Conservation (phyloP, 2,888 invertebrate species). For the Sicus ferrugineus region DNA sequence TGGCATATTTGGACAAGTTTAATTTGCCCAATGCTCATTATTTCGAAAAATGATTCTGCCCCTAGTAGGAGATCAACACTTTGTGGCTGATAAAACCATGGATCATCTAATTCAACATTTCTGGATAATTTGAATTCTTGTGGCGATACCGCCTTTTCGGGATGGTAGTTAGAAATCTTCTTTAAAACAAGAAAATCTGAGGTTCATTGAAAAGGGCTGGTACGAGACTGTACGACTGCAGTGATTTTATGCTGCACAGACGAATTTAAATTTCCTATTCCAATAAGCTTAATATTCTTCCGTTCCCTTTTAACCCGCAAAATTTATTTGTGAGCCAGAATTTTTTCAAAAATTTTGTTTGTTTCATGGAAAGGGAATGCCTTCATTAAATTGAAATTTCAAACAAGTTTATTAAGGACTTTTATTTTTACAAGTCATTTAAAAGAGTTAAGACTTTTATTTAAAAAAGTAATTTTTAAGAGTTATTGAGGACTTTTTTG, state of each 20-base stretch:
- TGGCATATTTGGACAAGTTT: slow-evolving; percentile 14
- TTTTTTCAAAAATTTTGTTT: too few species aligned
- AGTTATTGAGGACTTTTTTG: too few species aligned
- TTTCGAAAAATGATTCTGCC: slow-evolving; percentile 21
- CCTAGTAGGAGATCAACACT: slow-evolving; percentile 27
- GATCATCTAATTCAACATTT: slow-evolving; percentile 31
- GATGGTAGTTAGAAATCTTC: slow-evolving; percentile 26
- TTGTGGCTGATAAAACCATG: slow-evolving; percentile 27
- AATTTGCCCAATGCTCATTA: slow-evolving; percentile 27
- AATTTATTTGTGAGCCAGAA: too few species aligned
- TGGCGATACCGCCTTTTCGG: slow-evolving; percentile 7
- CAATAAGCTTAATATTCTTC: background rate
- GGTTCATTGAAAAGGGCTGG: slow-evolving; percentile 12
- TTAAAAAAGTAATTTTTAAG: too few species aligned
- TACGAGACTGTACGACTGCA: slow-evolving; percentile 18
- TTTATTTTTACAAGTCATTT: too few species aligned
- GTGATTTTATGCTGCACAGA: background rate
- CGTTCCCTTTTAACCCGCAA: too few species aligned
- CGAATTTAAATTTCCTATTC: background rate
- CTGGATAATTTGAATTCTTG: slow-evolving; percentile 19
- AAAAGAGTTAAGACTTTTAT: too few species aligned
- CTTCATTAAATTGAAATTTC: too few species aligned
- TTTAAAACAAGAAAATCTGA: slow-evolving; percentile 25
- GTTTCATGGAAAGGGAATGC: too few species aligned
- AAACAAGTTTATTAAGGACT: too few species aligned